phyloP scores from a whole-genome alignment of 2,888 invertebrate species.

The Microctonus hyperodae region DNA sequence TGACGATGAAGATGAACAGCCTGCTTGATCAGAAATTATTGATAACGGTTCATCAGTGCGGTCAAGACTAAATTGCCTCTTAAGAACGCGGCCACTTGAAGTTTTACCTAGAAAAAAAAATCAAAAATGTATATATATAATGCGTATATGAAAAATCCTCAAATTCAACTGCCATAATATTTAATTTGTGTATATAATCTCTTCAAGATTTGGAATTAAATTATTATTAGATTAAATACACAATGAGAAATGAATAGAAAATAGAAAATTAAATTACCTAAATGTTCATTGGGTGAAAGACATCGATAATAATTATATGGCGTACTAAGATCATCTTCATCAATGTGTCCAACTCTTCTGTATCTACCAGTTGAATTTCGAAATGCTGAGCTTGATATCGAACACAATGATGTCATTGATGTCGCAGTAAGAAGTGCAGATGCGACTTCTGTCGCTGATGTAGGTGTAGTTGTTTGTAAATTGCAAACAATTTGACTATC shows the following conservation, averaged over 20 bases:
- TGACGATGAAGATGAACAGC: slow-evolving; percentile 3
- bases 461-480: slow-evolving; percentile 61
- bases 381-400: slow-evolving; percentile 48
- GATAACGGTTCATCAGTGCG: slow-evolving; percentile 68
- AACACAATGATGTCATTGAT: slow-evolving; percentile 63
- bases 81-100: slow-evolving; percentile 64
- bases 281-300: slow-evolving; percentile 70
- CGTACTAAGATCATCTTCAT: slow-evolving; percentile 73
- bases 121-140: too few species aligned
- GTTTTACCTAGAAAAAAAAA: slow-evolving; percentile 34
- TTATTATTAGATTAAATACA: too few species aligned
- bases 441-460: slow-evolving; percentile 66
- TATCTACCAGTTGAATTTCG: slow-evolving; percentile 54
- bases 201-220: too few species aligned
- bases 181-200: too few species aligned
- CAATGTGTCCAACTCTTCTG: slow-evolving; percentile 60
- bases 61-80: slow-evolving; percentile 76
- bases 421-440: slow-evolving; percentile 67
- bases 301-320: slow-evolving; percentile 80
- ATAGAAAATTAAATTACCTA: neutral
- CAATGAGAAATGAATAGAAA: neutral
- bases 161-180: too few species aligned
- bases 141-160: too few species aligned
- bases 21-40: slow-evolving; percentile 35
- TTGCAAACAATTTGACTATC: slow-evolving; percentile 41